Evolutionary conservation across 2,797 vertebrate genomes (phyloP).

Genomic region (Nasua narica): DNA sequence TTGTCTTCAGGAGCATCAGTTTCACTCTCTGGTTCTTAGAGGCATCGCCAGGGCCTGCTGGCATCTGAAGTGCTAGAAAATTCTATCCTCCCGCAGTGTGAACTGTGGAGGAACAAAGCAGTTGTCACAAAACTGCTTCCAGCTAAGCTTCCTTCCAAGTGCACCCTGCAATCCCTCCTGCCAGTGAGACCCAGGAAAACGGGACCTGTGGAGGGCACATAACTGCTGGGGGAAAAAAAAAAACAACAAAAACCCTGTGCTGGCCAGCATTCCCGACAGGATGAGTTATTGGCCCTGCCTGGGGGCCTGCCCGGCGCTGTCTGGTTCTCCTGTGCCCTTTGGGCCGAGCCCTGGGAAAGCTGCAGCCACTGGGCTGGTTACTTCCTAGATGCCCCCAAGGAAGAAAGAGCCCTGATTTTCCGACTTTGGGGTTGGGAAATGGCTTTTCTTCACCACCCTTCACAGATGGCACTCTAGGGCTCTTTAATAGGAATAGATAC

Average conservation of each 20-base stretch:
- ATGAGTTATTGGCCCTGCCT: too few relatives aligned
- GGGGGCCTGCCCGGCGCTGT: neutral
- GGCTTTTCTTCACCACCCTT: neutral
- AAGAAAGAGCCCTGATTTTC: neutral
- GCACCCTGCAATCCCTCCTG: neutral
- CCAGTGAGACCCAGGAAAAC: neutral
- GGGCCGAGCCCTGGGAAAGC: neutral
- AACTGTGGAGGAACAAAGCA: neutral
- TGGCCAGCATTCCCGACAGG: neutral
- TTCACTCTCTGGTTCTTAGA: neutral
- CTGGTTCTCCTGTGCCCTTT: neutral
- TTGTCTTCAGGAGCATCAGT: neutral
- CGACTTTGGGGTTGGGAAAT: neutral
- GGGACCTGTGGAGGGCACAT: neutral
- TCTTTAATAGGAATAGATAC: neutral
- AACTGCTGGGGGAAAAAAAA: neutral
- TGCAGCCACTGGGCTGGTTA: neutral
- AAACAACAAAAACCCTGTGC: neutral
- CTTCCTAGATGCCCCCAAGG: neutral
- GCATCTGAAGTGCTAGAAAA: neutral
- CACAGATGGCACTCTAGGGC: neutral
- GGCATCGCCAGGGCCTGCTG: neutral
- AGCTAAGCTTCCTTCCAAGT: neutral
- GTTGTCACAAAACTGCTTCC: neutral
- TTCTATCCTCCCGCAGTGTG: neutral